phyloP scores from a whole-genome alignment of 1,140 invertebrate species.

The Drosophila micromelanica region DNA sequence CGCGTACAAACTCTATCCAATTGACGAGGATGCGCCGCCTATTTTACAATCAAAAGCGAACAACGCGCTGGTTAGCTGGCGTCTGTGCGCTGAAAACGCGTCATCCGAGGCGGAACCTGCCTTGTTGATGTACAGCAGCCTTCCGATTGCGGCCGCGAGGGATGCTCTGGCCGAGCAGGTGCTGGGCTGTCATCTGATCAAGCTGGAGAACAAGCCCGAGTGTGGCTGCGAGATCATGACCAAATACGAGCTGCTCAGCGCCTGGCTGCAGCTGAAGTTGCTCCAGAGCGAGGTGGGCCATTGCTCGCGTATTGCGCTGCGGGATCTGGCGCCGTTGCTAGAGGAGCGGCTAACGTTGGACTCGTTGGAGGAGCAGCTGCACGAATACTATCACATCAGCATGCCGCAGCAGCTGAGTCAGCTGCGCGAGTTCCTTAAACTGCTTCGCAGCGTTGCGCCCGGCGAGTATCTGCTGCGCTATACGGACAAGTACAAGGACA shows the following conservation, averaged over 20 bases:
- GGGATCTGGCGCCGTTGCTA: slow-evolving; percentile 51
- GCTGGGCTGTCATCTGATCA: slow-evolving; percentile 58
- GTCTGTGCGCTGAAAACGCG: slow-evolving; percentile 6
- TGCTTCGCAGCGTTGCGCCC: slow-evolving; percentile 44
- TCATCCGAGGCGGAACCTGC: background rate
- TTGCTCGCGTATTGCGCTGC: slow-evolving; percentile 54
- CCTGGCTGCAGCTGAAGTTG: slow-evolving; percentile 69
- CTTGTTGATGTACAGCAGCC: slow-evolving; percentile 47
- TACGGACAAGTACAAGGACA: slow-evolving; percentile 62
- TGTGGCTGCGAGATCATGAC: slow-evolving; percentile 76
- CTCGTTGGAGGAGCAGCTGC: slow-evolving; percentile 55
- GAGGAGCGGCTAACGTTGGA: slow-evolving; percentile 51
- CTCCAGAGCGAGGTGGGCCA: slow-evolving; percentile 32
- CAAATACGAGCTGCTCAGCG: slow-evolving; percentile 68
- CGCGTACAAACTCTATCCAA: slow-evolving; percentile 30
- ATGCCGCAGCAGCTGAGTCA: slow-evolving; percentile 52
- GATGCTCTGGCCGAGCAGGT: slow-evolving; percentile 23
- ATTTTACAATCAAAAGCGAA: slow-evolving; percentile 24
- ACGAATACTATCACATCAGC: slow-evolving; percentile 49
- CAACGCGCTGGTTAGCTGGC: slow-evolving; percentile 53
- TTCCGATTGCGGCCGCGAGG: slow-evolving; percentile 41
- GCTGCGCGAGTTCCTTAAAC: slow-evolving; percentile 64
- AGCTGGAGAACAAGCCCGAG: slow-evolving; percentile 71
- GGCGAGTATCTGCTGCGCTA: slow-evolving; percentile 67
- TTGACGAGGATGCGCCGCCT: slow-evolving; percentile 15